A percentile compares a stretch with the other conserved stretches of the same genome.
phyloP scores from a whole-genome alignment of 1,140 invertebrate genomes.

The Zaprionus kolodkinae region DNA sequence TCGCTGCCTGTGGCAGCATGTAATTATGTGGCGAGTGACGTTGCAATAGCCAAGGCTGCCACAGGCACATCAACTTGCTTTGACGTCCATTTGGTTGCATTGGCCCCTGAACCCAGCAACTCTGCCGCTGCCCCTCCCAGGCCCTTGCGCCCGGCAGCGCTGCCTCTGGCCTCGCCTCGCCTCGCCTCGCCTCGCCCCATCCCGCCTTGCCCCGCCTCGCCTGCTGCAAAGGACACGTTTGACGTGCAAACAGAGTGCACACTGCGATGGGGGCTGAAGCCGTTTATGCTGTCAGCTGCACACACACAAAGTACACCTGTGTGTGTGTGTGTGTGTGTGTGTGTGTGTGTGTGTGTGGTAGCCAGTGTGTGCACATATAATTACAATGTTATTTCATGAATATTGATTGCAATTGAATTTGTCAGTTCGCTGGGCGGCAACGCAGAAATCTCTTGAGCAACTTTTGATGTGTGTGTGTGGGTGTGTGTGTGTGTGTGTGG shows the following conservation, averaged over 20 bases:
- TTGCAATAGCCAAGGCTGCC: conserved; percentile 21
- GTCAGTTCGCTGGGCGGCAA: neutral
- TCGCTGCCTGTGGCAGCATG: neutral
- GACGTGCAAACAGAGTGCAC: conserved; percentile 55
- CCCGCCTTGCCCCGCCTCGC: conserved; percentile 8
- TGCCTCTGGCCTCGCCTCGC: neutral
- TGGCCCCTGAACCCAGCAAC: neutral
- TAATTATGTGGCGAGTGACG: conserved; percentile 15
- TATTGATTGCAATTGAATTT: conserved; percentile 66
- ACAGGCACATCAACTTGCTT: conserved; percentile 2
- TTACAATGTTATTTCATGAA: conserved; percentile 66
- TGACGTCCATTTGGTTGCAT: conserved; percentile 35
- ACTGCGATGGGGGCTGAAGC: neutral
- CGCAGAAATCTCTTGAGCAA: neutral
- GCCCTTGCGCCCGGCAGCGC: neutral
- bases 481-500: neutral
- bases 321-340: conserved; percentile 8
- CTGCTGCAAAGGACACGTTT: conserved; percentile 69
- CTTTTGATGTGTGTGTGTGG: neutral
- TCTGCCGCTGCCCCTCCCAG: too few relatives aligned
- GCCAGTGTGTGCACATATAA: conserved; percentile 45
- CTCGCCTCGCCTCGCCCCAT: neutral
- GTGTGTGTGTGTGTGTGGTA: neutral
- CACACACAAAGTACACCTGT: conserved; percentile 5
- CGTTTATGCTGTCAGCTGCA: conserved; percentile 26